Conservation (phyloP, 2,113 vertebrate species). For the mouse (Mus musculus) region GRCm39 chr6:146971001-146971500, state of each 20-base stretch:
- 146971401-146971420: no score
- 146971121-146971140: not conserved
- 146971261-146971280: not conserved
- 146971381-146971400: not conserved
- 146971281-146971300: not conserved
- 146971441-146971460: no score
- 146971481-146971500: not conserved
- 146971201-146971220: not conserved
- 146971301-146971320: not conserved
- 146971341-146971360: constrained; percentile 29
- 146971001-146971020: no score
- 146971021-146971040: not conserved
- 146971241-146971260: not conserved
- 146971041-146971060: not conserved
- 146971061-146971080: not conserved
- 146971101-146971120: not conserved
- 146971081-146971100: not conserved
- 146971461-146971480: not conserved
- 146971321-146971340: not conserved
- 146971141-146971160: not conserved
- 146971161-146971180: not conserved
- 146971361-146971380: not conserved
- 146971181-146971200: not conserved
- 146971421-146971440: not conserved
- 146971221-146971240: not conserved